These are phyloP conservation scores for Oscheius myriophilus DNA, from an alignment of 2,888 invertebrate species.

Conservation along the genomic window DNA sequence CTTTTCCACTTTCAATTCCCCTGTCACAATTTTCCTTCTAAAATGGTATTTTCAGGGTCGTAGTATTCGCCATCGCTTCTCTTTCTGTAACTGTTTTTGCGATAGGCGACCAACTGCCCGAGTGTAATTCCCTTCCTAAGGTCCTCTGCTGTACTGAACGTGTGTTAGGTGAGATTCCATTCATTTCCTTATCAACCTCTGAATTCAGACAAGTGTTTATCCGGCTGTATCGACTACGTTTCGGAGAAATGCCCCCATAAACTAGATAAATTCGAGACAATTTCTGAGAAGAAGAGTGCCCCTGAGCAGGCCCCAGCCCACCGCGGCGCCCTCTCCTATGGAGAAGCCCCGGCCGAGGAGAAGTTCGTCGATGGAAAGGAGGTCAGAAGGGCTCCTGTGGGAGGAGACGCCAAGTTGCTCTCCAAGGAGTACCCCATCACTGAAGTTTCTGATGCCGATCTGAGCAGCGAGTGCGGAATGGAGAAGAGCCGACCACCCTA, in stretches of 20 bases:
- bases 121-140: conserved; percentile 65
- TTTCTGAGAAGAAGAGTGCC: conserved; percentile 30
- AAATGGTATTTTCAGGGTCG: conserved; percentile 13
- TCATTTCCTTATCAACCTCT: not conserved
- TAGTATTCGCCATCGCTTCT: conserved; percentile 1
- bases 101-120: conserved; percentile 52
- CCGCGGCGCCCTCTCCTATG: conserved; percentile 8
- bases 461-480: conserved; percentile 66
- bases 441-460: conserved; percentile 61
- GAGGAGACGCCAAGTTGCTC: conserved; percentile 58
- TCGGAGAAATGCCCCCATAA: conserved; percentile 65
- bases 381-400: conserved; percentile 20
- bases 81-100: conserved; percentile 32
- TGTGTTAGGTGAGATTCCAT: conserved; percentile 54
- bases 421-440: conserved; percentile 63
- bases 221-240: conserved; percentile 67
- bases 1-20: not conserved
- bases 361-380: conserved; percentile 24
- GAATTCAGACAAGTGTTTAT: conserved; percentile 62
- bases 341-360: conserved; percentile 32
- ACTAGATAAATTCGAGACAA: conserved; percentile 59
- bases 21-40: not conserved
- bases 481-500: conserved; percentile 59
- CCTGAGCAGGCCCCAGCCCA: not conserved
- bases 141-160: conserved; percentile 68